A percentile compares a stretch with the other conserved stretches of the same genome.
Evolutionary conservation across 2,888 invertebrate species (phyloP).

Genomic region (Drosophila nigritarsus): DNA sequence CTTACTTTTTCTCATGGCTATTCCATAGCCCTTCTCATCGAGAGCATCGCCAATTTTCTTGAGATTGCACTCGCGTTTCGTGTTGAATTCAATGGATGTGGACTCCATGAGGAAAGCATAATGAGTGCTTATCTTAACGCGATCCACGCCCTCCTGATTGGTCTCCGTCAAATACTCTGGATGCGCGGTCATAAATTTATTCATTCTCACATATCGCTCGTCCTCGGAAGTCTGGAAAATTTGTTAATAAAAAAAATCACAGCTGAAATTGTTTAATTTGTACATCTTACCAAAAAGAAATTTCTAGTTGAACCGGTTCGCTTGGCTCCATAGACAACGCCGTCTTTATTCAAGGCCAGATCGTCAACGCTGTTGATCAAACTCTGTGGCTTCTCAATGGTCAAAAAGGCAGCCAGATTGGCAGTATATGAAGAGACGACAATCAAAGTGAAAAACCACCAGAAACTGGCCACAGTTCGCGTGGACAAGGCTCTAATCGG

Average conservation of each 20-base stretch:
- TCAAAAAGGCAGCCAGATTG: constrained; percentile 95
- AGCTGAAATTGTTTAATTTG: too few species aligned
- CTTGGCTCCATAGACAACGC: constrained; percentile 94
- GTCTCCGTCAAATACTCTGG: constrained; percentile 86
- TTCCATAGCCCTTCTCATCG: constrained; percentile 91
- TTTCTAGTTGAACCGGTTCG: constrained; percentile 92
- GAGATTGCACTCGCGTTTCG: constrained; percentile 88
- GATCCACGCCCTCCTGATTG: constrained; percentile 87
- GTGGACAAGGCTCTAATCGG: constrained; percentile 91
- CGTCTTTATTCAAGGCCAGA: constrained; percentile 90
- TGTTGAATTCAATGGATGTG: constrained; percentile 90
- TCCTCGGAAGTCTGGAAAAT: constrained; percentile 89
- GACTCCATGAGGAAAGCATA: constrained; percentile 94
- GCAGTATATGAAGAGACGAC: constrained; percentile 93
- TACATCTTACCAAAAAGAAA: constrained; percentile 91
- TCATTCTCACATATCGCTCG: constrained; percentile 91
- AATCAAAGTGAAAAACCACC: constrained; percentile 96
- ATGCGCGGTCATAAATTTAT: constrained; percentile 90
- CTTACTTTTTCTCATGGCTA: constrained; percentile 89
- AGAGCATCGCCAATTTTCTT: constrained; percentile 87
- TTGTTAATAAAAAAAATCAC: background rate
- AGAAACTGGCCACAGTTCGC: constrained; percentile 92
- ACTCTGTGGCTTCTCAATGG: constrained; percentile 90
- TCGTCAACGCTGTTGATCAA: constrained; percentile 93
- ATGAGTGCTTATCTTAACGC: constrained; percentile 82